These are phyloP conservation scores for Euphonia xanthogaster DNA, from an alignment of 2,797 vertebrate species.

Conservation along the genomic window DNA sequence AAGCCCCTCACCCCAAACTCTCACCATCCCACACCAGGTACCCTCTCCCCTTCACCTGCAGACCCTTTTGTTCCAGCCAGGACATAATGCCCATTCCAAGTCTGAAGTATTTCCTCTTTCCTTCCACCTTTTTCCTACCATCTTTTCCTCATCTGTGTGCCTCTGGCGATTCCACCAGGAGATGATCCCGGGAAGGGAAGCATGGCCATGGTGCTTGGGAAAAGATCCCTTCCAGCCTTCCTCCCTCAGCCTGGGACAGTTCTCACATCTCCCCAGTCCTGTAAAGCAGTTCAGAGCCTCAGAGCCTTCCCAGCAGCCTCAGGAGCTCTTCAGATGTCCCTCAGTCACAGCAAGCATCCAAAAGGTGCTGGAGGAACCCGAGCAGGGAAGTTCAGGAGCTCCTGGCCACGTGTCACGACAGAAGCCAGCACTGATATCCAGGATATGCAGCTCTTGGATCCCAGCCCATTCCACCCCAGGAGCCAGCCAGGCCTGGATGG, in stretches of 20 bases:
- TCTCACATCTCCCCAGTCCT: not conserved
- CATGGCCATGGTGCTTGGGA: rapidly evolving
- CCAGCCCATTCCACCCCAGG: not conserved
- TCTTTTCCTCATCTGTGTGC: rapidly evolving
- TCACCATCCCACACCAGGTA: not conserved
- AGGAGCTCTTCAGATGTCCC: not conserved
- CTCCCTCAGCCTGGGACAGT: not conserved
- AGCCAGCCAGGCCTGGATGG: not conserved
- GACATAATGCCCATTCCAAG: not conserved
- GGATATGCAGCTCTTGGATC: not conserved
- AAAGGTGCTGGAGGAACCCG: not conserved
- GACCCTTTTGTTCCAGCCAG: not conserved
- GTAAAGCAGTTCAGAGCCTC: not conserved
- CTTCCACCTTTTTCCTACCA: not conserved
- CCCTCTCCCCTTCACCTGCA: not conserved
- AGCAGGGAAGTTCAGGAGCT: not conserved
- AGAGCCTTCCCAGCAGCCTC: not conserved
- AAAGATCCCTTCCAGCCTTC: not conserved
- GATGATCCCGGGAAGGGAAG: not conserved
- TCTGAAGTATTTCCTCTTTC: not conserved
- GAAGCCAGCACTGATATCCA: not conserved
- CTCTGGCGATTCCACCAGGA: not conserved
- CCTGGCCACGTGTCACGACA: rapidly evolving
- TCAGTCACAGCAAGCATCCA: not conserved
- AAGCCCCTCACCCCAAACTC: not conserved